These are phyloP conservation scores for Eurystomus gularis DNA, from an alignment of 2,113 vertebrate species.

Conservation along the genomic window DNA sequence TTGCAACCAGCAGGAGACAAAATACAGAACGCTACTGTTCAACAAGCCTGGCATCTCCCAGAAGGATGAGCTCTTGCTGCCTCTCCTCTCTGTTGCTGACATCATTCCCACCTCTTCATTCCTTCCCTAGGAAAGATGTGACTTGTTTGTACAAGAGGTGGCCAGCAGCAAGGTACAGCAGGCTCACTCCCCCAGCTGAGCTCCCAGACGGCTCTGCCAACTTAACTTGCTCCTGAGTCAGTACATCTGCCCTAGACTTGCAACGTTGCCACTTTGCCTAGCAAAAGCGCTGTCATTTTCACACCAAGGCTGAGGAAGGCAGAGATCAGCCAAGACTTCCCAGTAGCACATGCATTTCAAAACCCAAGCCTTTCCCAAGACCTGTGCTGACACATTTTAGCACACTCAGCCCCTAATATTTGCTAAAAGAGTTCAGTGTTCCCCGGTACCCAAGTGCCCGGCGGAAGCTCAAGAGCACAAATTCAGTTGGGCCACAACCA, in stretches of 20 bases:
- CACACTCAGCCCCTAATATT: not conserved
- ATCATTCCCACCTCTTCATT: not conserved
- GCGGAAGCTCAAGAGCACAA: not conserved
- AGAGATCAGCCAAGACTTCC: not conserved
- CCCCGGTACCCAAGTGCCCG: not conserved
- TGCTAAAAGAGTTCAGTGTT: not conserved
- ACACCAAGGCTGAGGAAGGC: not conserved
- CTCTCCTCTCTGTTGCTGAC: not conserved
- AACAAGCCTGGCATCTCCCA: not conserved
- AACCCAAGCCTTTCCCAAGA: not conserved
- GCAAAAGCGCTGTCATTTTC: not conserved
- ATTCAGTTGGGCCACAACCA: conserved; percentile 14
- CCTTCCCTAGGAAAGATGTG: not conserved
- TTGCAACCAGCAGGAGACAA: not conserved
- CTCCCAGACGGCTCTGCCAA: not conserved
- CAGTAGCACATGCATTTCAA: accelerated
- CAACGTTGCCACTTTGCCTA: not conserved
- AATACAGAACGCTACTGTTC: not conserved
- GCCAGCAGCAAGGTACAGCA: not conserved
- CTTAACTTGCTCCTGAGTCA: not conserved
- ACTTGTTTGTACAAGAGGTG: not conserved
- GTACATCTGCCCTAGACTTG: not conserved
- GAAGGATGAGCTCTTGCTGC: not conserved
- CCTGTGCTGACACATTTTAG: not conserved
- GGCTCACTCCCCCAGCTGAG: not conserved